phyloP scores from a whole-genome alignment of 2,113 vertebrate genomes.

The Carettochelys insculpta region DNA sequence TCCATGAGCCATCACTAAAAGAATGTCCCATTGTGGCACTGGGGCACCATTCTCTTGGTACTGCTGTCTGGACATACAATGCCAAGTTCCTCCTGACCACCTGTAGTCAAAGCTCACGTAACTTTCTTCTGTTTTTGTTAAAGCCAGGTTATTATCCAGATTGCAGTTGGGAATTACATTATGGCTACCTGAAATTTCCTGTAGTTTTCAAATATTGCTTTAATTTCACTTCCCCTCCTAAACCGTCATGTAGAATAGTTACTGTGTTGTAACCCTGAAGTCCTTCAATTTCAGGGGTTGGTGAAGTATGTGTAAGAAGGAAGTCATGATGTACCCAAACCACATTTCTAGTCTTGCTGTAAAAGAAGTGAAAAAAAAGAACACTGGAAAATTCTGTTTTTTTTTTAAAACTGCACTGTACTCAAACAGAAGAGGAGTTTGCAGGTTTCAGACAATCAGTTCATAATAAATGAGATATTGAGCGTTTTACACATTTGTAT shows the following conservation, averaged over 20 bases:
- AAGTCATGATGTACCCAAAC: neutral
- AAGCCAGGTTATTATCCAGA: neutral
- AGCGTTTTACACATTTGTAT: conserved; percentile 55
- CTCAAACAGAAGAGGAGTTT: neutral
- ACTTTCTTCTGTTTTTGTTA: neutral
- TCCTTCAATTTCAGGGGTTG: conserved; percentile 43
- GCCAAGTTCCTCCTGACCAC: neutral
- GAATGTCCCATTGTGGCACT: neutral
- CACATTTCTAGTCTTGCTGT: conserved; percentile 3
- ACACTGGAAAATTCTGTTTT: conserved; percentile 5
- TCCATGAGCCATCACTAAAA: neutral
- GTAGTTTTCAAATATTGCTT: conserved; percentile 31
- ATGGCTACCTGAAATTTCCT: conserved; percentile 47
- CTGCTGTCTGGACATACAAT: neutral
- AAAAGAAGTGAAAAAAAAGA: conserved; percentile 26
- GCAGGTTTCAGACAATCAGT: conserved; percentile 30
- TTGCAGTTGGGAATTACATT: neutral
- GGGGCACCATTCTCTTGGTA: neutral
- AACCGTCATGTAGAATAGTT: conserved; percentile 28
- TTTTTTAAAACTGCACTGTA: conserved; percentile 17
- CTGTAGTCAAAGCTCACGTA: neutral
- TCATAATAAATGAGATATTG: conserved; percentile 55
- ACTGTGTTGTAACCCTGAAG: conserved; percentile 41
- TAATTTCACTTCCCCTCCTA: conserved; percentile 47
- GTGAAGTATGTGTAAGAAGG: conserved; percentile 29